Base-by-base conservation (phyloP, 2,888 invertebrate species). In the Meandrusa payeni region DNA sequence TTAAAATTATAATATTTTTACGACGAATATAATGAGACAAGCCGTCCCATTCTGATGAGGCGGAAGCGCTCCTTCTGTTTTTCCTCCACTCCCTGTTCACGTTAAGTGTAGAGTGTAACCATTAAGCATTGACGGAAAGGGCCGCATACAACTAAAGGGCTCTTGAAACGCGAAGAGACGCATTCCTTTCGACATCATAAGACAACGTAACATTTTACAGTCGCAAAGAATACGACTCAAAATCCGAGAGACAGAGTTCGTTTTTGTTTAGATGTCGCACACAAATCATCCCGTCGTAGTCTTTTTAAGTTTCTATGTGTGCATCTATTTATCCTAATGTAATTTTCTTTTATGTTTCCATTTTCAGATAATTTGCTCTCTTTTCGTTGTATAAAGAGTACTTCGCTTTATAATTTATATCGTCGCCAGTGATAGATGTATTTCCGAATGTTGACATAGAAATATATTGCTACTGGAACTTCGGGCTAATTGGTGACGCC, bases 51-150 rank as follows among this genome's bases (percentile, higher is more conserved):
- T 36, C 31, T 38, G 31, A 37, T 26, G 32, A 43, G 13, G 5
- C 11, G 43, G 12, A 22, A 43, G 37, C 9, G 32, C 20, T 32
- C 7, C 32, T 43, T 32, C 26, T 37, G 9, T 32, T 38, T 43
- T 32, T 32, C 20, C 12, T 41, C 9, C 28, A 12, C 20, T 15
- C 26, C 20, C 20, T 28, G 20, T 42, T 28, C 13, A 17, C 32
- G 44, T 39, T 28, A 39, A 44, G 33, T 27, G 39, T 10, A 32
- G 33, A 33, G 33, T 39, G 39, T 44, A 33, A 44, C 39, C 44
- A 44, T 44, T 44, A 44, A 39, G 44, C 44, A 44, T 44, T 44
- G 44, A 44, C 39, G 28, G 20, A 39, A 44, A 37, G 44, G 39
- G 27, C 34, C 44, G 39, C 22, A 34, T 44, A 38, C 38, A 27